Base-by-base conservation (phyloP, 2,113 vertebrate genomes). In the Rhabdornis inornatus region DNA sequence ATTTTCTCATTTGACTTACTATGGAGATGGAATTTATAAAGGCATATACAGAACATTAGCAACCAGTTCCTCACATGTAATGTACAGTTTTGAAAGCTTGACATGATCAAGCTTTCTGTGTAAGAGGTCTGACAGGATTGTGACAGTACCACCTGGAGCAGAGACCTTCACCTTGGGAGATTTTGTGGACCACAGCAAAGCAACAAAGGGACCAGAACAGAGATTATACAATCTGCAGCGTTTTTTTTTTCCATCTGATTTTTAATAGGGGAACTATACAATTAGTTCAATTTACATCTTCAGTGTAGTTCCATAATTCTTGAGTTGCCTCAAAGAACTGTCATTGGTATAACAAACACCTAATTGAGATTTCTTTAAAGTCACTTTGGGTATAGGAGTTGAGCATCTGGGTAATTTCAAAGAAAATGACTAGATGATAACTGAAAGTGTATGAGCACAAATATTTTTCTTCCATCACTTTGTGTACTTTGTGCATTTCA, bases 41-140 rank as follows among this genome's bases (percentile, higher is more conserved):
- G 21, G 7, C 15, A 24, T 49, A 22, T 12, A 35, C 5, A 39
- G 17, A 19, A 37, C 6, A 40, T 35, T 44, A 81, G 8, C 33
- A 69, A 37, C 1, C 18, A 56, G 50, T 22, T 91, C 6, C 24
- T 14, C 27, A 40, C 40, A 37, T 11, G 4, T 17, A 39, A 64
- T 40, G 22, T 27, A 24, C 9, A 28, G 20, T 20, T 87, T 52
- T 49, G 72, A 81, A 83, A 57, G 31, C 22, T 53, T 5, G 37
- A 60, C 1, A 4, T 3, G 3, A 47, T 35, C 20, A 25, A 25
- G 9, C 22, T 69, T 12, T 7, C 19, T 50, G 5, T 11, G 1
- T 10, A 59, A 42, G 20, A 60, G 56, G 30, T 16, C 27, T 56
- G 24, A 6, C 63, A 19, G n/a, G 20, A 11, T 42, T 1, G 2